These are phyloP conservation scores for Urocolius indicus DNA, from an alignment of 2,113 vertebrate species.

Conservation along the genomic window DNA sequence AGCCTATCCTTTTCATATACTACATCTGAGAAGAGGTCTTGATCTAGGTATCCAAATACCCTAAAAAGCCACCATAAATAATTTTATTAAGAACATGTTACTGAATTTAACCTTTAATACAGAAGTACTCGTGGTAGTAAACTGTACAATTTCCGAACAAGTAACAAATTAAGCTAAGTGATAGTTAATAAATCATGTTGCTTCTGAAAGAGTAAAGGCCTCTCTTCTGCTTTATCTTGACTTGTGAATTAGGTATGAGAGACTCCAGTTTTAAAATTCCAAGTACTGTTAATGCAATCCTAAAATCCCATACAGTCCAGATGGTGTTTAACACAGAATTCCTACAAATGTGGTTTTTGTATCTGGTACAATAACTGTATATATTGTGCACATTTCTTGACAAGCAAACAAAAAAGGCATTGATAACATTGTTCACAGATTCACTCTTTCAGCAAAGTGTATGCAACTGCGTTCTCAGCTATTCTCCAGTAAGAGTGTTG, in stretches of 20 bases:
- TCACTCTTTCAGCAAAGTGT: background rate
- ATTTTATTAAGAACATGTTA: background rate
- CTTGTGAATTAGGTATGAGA: background rate
- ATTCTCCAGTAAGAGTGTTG: background rate
- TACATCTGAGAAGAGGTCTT: background rate
- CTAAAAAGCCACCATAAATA: background rate
- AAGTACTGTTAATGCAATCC: background rate
- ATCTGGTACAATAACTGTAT: background rate
- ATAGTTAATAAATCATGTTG: background rate
- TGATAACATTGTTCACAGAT: background rate
- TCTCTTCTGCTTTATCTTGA: background rate
- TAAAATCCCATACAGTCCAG: background rate
- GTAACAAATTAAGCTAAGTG: background rate
- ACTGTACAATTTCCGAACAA: background rate
- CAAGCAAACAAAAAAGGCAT: background rate
- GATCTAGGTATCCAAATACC: background rate
- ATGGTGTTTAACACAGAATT: background rate
- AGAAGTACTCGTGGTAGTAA: background rate
- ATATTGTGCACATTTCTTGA: background rate
- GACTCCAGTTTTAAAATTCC: background rate
- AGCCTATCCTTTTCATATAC: background rate
- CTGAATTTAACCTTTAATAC: background rate
- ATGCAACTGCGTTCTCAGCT: background rate
- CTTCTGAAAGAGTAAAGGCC: background rate
- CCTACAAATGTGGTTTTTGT: background rate